Conservation (phyloP, 1,140 invertebrate species). For the Neodiprion virginianus region DNA sequence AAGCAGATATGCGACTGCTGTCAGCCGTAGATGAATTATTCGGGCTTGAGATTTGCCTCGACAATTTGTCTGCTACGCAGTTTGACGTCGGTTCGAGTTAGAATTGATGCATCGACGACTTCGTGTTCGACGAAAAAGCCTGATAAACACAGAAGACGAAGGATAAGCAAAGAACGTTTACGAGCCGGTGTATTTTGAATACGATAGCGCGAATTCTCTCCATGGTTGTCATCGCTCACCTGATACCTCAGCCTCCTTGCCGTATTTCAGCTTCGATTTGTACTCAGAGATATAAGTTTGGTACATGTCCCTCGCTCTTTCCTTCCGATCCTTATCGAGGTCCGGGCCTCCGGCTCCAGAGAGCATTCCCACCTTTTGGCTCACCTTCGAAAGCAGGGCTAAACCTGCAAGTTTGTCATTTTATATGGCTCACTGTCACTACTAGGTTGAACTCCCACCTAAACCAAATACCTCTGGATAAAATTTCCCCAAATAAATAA, state of each 20-base stretch:
- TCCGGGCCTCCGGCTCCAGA: constrained; percentile 46
- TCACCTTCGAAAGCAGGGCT: constrained; percentile 40
- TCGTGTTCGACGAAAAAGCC: constrained; percentile 46
- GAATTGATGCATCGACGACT: constrained; percentile 37
- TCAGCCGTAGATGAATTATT: constrained; percentile 22
- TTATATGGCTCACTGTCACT: too few species aligned
- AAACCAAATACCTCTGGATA: too few species aligned
- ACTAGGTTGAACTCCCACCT: too few species aligned
- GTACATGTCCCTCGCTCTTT: constrained; percentile 46
- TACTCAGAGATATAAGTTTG: constrained; percentile 50
- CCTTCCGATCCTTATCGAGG: constrained; percentile 40
- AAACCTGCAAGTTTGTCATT: constrained; percentile 36
- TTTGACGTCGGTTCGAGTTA: constrained; percentile 47
- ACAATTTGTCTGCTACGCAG: constrained; percentile 44
- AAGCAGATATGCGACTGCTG: not conserved
- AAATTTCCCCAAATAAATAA: too few species aligned
- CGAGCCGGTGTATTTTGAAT: too few species aligned
- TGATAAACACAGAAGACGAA: constrained; percentile 21
- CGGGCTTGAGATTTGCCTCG: constrained; percentile 38
- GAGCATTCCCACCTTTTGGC: constrained; percentile 38
- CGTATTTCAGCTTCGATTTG: constrained; percentile 37
- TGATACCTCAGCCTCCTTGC: constrained; percentile 31
- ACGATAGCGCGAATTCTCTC: too few species aligned
- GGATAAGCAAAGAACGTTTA: too few species aligned
- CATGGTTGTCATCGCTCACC: constrained; percentile 25